Evolutionary conservation across 2,113 vertebrate genomes (phyloP).

Genomic region (Felis catus): F.catus_Fca126_mat1.0 CM031412.1:97688501-97689000

Average conservation of each 20-base stretch:
- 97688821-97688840: neutral
- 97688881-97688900: neutral
- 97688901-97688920: neutral
- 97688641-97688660: neutral
- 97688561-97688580: too few species aligned
- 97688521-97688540: too few species aligned
- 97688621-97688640: neutral
- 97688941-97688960: neutral
- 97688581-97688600: neutral
- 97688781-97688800: neutral
- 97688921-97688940: neutral
- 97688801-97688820: neutral
- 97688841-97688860: neutral
- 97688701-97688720: neutral
- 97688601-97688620: neutral
- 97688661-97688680: neutral
- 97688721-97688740: neutral
- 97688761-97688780: accelerated
- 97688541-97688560: too few species aligned
- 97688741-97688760: neutral
- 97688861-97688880: neutral
- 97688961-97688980: neutral
- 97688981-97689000: neutral
- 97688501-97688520: too few species aligned
- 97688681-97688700: neutral